Percentiles rank a stretch among this genome's conserved stretches.
These are phyloP conservation scores for Plebejus argus DNA, from an alignment of 2,888 invertebrate genomes.

Conservation along the genomic window DNA sequence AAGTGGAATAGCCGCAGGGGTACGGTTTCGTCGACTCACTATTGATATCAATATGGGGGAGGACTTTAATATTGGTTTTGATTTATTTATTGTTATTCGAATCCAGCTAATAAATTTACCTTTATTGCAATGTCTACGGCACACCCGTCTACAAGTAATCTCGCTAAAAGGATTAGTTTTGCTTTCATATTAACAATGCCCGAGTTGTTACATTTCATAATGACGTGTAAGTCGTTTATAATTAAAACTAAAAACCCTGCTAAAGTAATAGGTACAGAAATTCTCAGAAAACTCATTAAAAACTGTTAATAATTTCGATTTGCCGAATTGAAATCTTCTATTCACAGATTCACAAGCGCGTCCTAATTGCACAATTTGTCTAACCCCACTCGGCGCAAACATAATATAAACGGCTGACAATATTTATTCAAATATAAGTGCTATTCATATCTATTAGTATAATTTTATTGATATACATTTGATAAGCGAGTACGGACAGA, in stretches of 20 bases:
- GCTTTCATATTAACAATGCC: background rate
- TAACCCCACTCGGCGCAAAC: background rate
- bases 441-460: constrained; percentile 38
- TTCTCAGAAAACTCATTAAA: background rate
- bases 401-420: constrained; percentile 18
- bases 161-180: constrained; percentile 6
- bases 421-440: constrained; percentile 34
- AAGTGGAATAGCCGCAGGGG: constrained; percentile 68
- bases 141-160: background rate
- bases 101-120: constrained; percentile 16
- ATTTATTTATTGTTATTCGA: constrained; percentile 27
- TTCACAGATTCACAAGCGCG: constrained; percentile 3
- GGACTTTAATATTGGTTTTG: constrained; percentile 61
- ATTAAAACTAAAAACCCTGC: too few species aligned
- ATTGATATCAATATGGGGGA: constrained; percentile 77
- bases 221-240: background rate
- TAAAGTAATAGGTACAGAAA: too few species aligned
- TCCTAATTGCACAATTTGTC: constrained; percentile 12
- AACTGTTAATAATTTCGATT: background rate
- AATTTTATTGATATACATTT: constrained; percentile 40
- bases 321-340: background rate
- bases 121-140: constrained; percentile 9
- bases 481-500: constrained; percentile 54
- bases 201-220: background rate
- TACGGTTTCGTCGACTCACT: constrained; percentile 64